These are phyloP conservation scores for Tetramorium parvispinum DNA, from an alignment of 1,140 invertebrate species.

Conservation along the genomic window DNA sequence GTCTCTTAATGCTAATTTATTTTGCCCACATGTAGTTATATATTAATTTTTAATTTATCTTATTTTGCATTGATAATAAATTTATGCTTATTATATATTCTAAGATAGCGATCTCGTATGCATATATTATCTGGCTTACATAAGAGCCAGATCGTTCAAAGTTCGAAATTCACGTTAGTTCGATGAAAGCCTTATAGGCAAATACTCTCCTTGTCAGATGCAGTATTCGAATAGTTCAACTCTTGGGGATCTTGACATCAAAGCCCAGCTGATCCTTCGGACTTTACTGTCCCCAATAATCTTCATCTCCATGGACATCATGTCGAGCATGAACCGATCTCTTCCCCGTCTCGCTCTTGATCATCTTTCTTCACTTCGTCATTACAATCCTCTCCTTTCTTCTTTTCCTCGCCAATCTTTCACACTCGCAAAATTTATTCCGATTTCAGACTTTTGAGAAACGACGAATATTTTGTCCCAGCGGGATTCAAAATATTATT, in stretches of 20 bases:
- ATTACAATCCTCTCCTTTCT: not conserved
- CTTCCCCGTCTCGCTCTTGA: not conserved
- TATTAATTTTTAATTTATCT: not conserved
- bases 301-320: not conserved
- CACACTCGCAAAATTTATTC: slow-evolving; percentile 39
- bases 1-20: not conserved
- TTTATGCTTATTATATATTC: not conserved
- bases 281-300: not conserved
- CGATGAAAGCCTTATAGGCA: slow-evolving; percentile 6
- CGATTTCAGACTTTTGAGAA: slow-evolving; percentile 20
- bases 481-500: slow-evolving; percentile 35
- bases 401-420: not conserved
- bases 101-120: not conserved
- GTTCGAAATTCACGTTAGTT: not conserved
- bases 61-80: not conserved
- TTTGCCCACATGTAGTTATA: not conserved
- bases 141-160: not conserved
- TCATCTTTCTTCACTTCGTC: not conserved
- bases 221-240: not conserved
- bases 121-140: not conserved
- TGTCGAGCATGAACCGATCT: not conserved
- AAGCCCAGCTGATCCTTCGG: not conserved
- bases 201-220: slow-evolving; percentile 15
- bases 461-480: slow-evolving; percentile 36
- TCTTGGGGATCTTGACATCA: not conserved